Conservation (phyloP, 2,797 vertebrate genomes). For the Bovichtus variegatus region DNA sequence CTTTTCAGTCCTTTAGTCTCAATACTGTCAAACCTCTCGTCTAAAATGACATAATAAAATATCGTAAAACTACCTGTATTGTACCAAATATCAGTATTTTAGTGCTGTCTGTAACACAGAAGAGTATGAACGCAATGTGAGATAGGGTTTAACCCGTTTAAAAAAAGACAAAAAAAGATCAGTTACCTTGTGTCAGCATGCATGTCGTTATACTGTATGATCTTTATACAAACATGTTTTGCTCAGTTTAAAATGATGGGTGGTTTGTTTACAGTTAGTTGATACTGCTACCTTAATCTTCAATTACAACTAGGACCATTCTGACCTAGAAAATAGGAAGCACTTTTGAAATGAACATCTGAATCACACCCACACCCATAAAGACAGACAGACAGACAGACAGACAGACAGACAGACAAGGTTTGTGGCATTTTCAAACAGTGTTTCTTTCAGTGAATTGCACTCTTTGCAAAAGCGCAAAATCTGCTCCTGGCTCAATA, state of each 20-base stretch:
- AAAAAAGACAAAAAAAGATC: conserved; percentile 61
- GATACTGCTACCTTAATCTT: conserved; percentile 73
- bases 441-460: conserved; percentile 40
- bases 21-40: conserved; percentile 63
- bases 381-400: conserved; percentile 12
- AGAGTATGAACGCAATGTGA: conserved; percentile 49
- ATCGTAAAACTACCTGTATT: conserved; percentile 64
- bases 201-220: conserved; percentile 42
- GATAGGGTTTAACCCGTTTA: conserved; percentile 42
- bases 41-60: conserved; percentile 69
- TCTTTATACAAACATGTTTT: conserved; percentile 61
- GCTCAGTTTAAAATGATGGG: conserved; percentile 55
- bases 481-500: conserved; percentile 26
- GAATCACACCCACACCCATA: conserved; percentile 37
- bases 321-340: conserved; percentile 80
- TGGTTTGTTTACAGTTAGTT: conserved; percentile 64
- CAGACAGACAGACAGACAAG: conserved; percentile 35
- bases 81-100: conserved; percentile 67
- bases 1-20: conserved; percentile 57
- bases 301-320: conserved; percentile 52
- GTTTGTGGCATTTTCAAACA: conserved; percentile 57
- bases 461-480: conserved; percentile 22
- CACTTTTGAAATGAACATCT: conserved; percentile 71
- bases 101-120: conserved; percentile 44
- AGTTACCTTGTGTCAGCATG: conserved; percentile 63